Evolutionary conservation across 1,140 invertebrate species (phyloP).

Genomic region (Heliconius congener): DNA sequence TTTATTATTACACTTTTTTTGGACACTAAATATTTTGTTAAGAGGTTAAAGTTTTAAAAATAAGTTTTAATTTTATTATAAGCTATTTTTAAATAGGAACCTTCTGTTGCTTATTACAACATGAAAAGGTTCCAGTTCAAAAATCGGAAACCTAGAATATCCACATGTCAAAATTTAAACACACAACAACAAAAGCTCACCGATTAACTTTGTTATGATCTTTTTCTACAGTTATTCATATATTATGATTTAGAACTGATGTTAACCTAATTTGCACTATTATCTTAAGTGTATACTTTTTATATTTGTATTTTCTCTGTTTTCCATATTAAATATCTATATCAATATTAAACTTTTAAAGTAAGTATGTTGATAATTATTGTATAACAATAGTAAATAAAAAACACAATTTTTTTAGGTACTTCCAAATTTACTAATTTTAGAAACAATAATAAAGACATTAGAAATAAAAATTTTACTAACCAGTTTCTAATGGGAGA

Average conservation of each 20-base stretch:
- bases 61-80: too few relatives aligned
- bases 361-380: not conserved
- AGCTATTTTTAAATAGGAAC: too few relatives aligned
- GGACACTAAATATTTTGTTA: not conserved
- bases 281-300: slow-evolving; percentile 18
- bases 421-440: not conserved
- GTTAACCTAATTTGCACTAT: slow-evolving; percentile 39
- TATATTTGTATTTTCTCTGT: not conserved
- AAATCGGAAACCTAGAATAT: not conserved
- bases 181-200: not conserved
- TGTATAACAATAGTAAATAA: not conserved
- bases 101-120: too few relatives aligned
- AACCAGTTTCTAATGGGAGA: not conserved
- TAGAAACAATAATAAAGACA: not conserved
- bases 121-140: not conserved
- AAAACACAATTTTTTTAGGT: not conserved
- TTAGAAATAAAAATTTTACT: not conserved
- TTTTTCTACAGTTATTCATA: slow-evolving; percentile 5
- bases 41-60: not conserved
- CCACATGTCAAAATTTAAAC: not conserved
- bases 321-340: not conserved
- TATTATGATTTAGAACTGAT: not conserved
- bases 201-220: not conserved
- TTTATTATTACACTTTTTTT: not conserved
- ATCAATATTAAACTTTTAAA: not conserved